Evolutionary conservation across 2,888 invertebrate species (phyloP).

Genomic region (Nomada fabriciana): DNA sequence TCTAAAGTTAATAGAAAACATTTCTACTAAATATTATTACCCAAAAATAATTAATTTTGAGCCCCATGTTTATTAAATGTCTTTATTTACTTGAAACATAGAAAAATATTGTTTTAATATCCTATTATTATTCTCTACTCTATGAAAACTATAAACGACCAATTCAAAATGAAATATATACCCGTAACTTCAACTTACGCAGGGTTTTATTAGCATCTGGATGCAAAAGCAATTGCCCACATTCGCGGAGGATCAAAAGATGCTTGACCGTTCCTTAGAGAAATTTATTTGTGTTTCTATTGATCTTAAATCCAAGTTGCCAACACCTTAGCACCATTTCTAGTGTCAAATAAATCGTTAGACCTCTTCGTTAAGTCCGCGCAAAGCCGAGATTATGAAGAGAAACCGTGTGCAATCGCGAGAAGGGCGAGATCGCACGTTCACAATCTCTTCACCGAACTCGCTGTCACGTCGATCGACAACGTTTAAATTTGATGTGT

Average conservation of each 20-base stretch:
- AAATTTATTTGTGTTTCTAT: slow-evolving; percentile 63
- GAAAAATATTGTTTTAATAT: no score
- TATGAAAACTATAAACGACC: background rate
- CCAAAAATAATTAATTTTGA: no score
- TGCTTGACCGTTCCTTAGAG: slow-evolving; percentile 1
- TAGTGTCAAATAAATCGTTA: slow-evolving; percentile 62
- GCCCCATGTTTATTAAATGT: no score
- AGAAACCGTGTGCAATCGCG: slow-evolving; percentile 58
- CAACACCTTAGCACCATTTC: slow-evolving; percentile 31
- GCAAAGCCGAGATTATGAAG: slow-evolving; percentile 55
- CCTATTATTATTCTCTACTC: no score
- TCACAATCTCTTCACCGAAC: slow-evolving; percentile 39
- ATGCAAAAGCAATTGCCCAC: slow-evolving; percentile 22
- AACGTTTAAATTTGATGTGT: slow-evolving; percentile 22
- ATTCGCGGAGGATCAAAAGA: slow-evolving; percentile 22
- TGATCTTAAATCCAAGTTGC: slow-evolving; percentile 58
- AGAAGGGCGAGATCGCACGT: background rate
- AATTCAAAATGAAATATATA: slow-evolving; percentile 20
- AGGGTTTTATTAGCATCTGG: slow-evolving; percentile 43
- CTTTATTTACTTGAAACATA: no score
- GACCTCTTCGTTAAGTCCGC: slow-evolving; percentile 39
- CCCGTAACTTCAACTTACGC: background rate
- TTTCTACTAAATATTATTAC: no score
- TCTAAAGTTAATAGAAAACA: no score
- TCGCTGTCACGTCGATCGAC: slow-evolving; percentile 22